Conservation (phyloP, 1,140 invertebrate species). For the Drosophila azteca region DNA sequence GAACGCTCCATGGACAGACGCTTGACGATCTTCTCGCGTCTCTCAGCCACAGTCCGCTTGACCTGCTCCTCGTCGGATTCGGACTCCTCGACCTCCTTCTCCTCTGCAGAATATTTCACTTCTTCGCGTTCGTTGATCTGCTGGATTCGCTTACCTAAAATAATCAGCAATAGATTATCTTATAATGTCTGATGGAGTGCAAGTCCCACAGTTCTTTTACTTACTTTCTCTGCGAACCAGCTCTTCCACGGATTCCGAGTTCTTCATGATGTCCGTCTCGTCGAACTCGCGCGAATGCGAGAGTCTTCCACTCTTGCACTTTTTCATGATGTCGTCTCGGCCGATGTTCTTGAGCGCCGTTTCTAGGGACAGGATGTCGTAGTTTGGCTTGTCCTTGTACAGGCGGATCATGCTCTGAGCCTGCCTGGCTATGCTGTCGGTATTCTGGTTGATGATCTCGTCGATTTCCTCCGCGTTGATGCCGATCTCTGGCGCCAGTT, state of each 20-base stretch:
- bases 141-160: conserved; percentile 79
- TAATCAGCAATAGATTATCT: conserved; percentile 4
- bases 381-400: conserved; percentile 84
- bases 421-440: conserved; percentile 93
- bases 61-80: conserved; percentile 87
- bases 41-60: conserved; percentile 88
- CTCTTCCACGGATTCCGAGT: conserved; percentile 88
- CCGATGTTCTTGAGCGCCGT: conserved; percentile 94
- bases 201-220: conserved; percentile 12
- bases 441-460: conserved; percentile 93
- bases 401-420: conserved; percentile 96
- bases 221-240: conserved; percentile 84
- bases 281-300: conserved; percentile 85
- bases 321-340: conserved; percentile 96
- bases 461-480: conserved; percentile 94
- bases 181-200: background rate
- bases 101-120: conserved; percentile 89
- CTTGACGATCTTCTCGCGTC: conserved; percentile 89
- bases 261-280: conserved; percentile 90
- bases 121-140: conserved; percentile 86
- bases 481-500: conserved; percentile 92
- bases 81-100: conserved; percentile 87
- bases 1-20: conserved; percentile 87
- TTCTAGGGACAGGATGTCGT: conserved; percentile 91
- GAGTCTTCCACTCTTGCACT: conserved; percentile 87